phyloP scores from a whole-genome alignment of 2,888 invertebrate genomes.

The Yponomeuta malinellus region DNA sequence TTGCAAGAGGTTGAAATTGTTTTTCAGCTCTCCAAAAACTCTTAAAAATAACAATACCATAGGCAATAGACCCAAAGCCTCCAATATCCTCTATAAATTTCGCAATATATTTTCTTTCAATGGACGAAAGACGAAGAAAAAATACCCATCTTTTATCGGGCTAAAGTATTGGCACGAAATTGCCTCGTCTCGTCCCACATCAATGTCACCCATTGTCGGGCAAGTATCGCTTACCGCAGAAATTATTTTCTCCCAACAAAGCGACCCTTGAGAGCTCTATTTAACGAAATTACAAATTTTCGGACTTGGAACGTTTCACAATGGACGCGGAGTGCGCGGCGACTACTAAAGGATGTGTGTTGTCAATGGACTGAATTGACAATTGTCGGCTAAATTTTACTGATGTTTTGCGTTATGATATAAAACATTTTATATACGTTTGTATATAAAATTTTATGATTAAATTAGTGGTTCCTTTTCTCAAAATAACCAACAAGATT shows the following conservation, averaged over 20 bases:
- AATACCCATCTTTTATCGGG: conserved; percentile 7
- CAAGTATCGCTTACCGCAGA: conserved; percentile 72
- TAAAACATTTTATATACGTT: neutral
- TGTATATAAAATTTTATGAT: neutral
- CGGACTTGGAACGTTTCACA: conserved; percentile 36
- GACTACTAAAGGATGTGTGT: conserved; percentile 14
- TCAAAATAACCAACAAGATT: no score
- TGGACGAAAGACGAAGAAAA: neutral
- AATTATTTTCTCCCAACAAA: conserved; percentile 63
- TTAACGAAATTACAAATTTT: conserved; percentile 68
- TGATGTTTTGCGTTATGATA: conserved; percentile 1
- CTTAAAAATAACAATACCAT: neutral
- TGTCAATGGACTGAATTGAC: conserved; percentile 15
- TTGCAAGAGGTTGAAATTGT: neutral
- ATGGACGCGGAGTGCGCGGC: conserved; percentile 25
- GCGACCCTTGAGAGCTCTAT: conserved; percentile 52
- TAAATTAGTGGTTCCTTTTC: neutral
- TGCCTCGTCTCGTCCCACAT: conserved; percentile 46
- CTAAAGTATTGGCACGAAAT: conserved; percentile 24
- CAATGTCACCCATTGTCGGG: conserved; percentile 59
- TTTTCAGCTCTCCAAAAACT: neutral
- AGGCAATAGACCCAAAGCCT: neutral
- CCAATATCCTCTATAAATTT: neutral
- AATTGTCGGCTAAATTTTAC: conserved; percentile 15
- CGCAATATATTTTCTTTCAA: conserved; percentile 1